Conservation (phyloP, 2,888 invertebrate species). For the Tetragnatha montana region DNA sequence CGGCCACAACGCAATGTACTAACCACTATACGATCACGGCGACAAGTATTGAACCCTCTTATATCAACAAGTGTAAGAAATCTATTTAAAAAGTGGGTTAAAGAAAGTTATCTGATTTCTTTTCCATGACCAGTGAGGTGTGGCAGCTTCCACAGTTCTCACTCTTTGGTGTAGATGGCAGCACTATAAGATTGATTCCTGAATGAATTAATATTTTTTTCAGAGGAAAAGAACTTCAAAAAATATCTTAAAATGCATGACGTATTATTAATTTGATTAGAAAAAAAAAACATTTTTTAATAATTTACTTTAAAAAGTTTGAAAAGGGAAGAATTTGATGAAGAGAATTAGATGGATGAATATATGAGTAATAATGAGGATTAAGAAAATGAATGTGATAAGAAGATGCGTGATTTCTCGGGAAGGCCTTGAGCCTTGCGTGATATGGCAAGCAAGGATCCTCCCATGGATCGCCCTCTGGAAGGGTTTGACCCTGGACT, state of each 20-base stretch:
- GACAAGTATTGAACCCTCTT: not conserved
- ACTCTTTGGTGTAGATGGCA: constrained; percentile 13
- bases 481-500: too few species aligned
- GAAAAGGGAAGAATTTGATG: too few species aligned
- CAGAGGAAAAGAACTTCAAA: not conserved
- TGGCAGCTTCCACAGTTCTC: not conserved
- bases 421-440: too few species aligned
- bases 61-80: not conserved
- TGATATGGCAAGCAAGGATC: too few species aligned
- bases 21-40: constrained; percentile 58
- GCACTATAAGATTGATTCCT: not conserved
- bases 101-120: not conserved
- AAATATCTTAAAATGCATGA: not conserved
- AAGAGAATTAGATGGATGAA: too few species aligned
- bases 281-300: too few species aligned
- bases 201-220: not conserved
- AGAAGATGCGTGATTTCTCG: too few species aligned
- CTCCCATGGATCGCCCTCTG: too few species aligned
- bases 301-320: too few species aligned
- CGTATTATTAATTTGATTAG: too few species aligned
- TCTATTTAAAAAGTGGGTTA: not conserved
- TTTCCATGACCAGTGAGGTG: not conserved
- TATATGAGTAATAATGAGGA: too few species aligned
- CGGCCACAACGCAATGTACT: constrained; percentile 59
- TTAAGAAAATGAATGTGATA: too few species aligned